Conservation (phyloP, 1,140 invertebrate genomes). For the Glossosoma conforme region DNA sequence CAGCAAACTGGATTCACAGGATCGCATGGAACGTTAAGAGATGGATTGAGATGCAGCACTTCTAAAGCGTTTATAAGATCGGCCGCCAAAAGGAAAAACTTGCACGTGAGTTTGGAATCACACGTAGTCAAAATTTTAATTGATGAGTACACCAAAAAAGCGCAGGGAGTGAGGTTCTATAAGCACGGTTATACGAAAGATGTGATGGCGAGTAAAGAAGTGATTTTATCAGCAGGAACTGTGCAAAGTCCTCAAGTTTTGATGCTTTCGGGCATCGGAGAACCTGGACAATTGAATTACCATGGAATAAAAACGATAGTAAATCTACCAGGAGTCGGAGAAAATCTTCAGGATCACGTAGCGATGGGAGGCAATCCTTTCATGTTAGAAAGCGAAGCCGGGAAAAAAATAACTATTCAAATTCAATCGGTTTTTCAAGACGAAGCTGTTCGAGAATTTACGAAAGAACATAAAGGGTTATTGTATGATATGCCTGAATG, state of each 20-base stretch:
- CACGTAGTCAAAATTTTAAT: slow-evolving; percentile 62
- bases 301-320: slow-evolving; percentile 52
- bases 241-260: slow-evolving; percentile 72
- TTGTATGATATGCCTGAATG: slow-evolving; percentile 63
- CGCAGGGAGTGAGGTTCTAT: slow-evolving; percentile 59
- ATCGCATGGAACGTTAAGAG: slow-evolving; percentile 70
- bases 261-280: slow-evolving; percentile 76
- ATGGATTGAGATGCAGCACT: slow-evolving; percentile 78
- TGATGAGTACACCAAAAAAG: slow-evolving; percentile 50
- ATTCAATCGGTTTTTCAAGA: slow-evolving; percentile 53
- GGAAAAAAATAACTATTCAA: slow-evolving; percentile 54
- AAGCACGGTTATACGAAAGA: slow-evolving; percentile 46
- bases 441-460: slow-evolving; percentile 52
- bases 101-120: slow-evolving; percentile 65
- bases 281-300: slow-evolving; percentile 56
- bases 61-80: slow-evolving; percentile 76
- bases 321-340: slow-evolving; percentile 69
- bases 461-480: slow-evolving; percentile 51
- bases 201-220: slow-evolving; percentile 57
- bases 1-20: slow-evolving; percentile 67
- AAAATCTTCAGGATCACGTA: slow-evolving; percentile 75
- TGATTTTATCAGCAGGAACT: slow-evolving; percentile 67
- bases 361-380: slow-evolving; percentile 60
- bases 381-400: slow-evolving; percentile 46
- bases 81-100: slow-evolving; percentile 61